A percentile compares a stretch with the other conserved stretches of the same genome.
phyloP scores from a whole-genome alignment of 2,797 vertebrate species.

The Typhlichthys eigenmanni region DNA sequence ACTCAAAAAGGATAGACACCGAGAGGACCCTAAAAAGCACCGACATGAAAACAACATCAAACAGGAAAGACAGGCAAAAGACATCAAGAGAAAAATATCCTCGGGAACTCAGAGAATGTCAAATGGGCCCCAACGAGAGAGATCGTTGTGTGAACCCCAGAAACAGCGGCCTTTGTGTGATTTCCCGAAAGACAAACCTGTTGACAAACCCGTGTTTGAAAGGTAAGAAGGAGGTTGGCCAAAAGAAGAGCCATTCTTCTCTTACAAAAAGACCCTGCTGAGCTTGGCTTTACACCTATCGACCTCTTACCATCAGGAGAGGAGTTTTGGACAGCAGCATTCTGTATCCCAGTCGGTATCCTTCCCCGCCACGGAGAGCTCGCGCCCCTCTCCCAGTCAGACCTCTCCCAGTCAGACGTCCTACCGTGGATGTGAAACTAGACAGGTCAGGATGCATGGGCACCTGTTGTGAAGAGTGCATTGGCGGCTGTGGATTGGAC shows the following conservation, averaged over 20 bases:
- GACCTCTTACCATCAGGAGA: conserved; percentile 62
- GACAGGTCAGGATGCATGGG: conserved; percentile 71
- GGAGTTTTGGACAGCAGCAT: conserved; percentile 73
- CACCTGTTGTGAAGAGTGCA: conserved; percentile 13
- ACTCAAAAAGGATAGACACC: conserved; percentile 50
- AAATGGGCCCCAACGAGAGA: conserved; percentile 20
- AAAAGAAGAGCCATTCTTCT: neutral
- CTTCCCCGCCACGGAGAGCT: conserved; percentile 61
- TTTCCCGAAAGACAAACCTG: conserved; percentile 33
- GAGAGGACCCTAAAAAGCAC: conserved; percentile 53
- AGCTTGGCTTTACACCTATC: conserved; percentile 30
- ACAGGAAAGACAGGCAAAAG: neutral
- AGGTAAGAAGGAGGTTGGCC: conserved; percentile 61
- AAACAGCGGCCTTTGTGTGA: neutral
- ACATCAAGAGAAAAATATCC: conserved; percentile 33
- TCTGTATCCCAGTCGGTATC: conserved; percentile 65
- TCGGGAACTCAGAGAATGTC: conserved; percentile 29
- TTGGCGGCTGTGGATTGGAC: neutral
- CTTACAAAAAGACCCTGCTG: neutral
- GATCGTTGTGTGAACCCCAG: conserved; percentile 9
- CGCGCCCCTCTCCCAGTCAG: conserved; percentile 49
- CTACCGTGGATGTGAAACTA: conserved; percentile 58
- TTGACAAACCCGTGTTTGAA: conserved; percentile 59
- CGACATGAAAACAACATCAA: conserved; percentile 25
- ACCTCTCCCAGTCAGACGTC: conserved; percentile 54